Evolutionary conservation across 2,888 invertebrate genomes (phyloP).

Genomic region (Tinea semifulvella): DNA sequence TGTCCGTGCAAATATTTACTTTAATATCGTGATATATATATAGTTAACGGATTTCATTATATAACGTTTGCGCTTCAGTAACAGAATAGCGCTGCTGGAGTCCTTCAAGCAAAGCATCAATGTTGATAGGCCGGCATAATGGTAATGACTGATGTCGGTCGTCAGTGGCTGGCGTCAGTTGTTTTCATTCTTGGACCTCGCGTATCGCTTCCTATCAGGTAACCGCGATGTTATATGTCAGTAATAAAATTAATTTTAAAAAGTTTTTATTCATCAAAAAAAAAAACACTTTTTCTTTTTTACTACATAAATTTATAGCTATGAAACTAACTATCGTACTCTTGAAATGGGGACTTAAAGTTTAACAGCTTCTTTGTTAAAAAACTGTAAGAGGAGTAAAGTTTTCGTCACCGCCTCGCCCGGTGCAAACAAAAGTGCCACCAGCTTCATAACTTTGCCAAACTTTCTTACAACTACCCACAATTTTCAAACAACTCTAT

Average conservation of each 20-base stretch:
- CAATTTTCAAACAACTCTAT: slow-evolving; percentile 12
- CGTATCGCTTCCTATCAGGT: too few species aligned
- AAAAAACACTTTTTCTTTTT: not conserved
- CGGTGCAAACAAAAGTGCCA: slow-evolving; percentile 41
- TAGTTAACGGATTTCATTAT: too few species aligned
- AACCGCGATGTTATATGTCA: too few species aligned
- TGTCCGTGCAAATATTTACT: too few species aligned
- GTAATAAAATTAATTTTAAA: slow-evolving; percentile 10
- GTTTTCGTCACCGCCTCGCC: slow-evolving; percentile 15
- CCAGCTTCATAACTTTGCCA: slow-evolving; percentile 37
- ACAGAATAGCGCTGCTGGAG: too few species aligned
- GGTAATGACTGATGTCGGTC: too few species aligned
- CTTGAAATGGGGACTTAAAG: slow-evolving; percentile 32
- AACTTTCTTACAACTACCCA: slow-evolving; percentile 25
- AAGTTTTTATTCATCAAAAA: not conserved
- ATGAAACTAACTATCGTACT: slow-evolving; percentile 16
- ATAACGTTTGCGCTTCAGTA: too few species aligned
- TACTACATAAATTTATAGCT: slow-evolving; percentile 8
- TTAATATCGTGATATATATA: too few species aligned
- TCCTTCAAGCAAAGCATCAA: too few species aligned
- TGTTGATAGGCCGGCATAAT: too few species aligned
- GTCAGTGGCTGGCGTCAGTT: too few species aligned
- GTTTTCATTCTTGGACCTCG: too few species aligned
- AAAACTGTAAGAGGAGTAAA: slow-evolving; percentile 29
- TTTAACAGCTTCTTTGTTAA: slow-evolving; percentile 31